Evolutionary conservation across 2,797 vertebrate species (phyloP), one percentile per base, ranked within the genome.

Genomic region (Etheostoma nigrum): DNA sequence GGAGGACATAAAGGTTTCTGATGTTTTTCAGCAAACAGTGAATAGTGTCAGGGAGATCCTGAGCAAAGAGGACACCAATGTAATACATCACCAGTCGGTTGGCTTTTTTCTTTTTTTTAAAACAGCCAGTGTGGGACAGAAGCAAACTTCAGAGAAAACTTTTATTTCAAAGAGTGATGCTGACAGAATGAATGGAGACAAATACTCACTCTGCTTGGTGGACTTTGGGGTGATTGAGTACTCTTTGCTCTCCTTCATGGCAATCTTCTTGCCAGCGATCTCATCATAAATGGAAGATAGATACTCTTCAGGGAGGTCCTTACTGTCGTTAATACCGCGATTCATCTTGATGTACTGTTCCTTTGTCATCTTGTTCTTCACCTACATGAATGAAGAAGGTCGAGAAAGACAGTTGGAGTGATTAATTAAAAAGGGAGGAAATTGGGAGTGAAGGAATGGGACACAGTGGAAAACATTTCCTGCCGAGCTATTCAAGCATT

Each of bases 311-410:
- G 98, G 98, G 19, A 99, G 93, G 84, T 99, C 98, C 91, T 99
- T 99, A 74, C 97, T 99, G 86, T 99, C 98, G 18, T 99, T 99
- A 81, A 99, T 99, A 2, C 98, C 98, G 3, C 97, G 95, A 86
- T 99, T 99, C 98, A 99, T 99, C 95, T 99, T 99, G 85, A 99
- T 99, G 92, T 99, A 99, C 84, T 99, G 97, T 62, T 99, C 97
- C 92, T 99, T 99, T 2, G 97, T 99, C 98, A 99, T 99, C 91
- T 99, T 99, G 93, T 97, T 99, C 91, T 99, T 99, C 68, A 99
- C 97, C 98, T 99, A 33, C 18, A 49, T 1, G 12, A 54, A 60
- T 7, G 15, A 63, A 19, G 23, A 59, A 13, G 18, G 66, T 36
- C 0, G 1, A 66, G 0, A 4, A 40, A 53, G 58, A 52, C 4